Base-by-base conservation (phyloP, 2,797 vertebrate genomes). In the Tangara arthus region DNA sequence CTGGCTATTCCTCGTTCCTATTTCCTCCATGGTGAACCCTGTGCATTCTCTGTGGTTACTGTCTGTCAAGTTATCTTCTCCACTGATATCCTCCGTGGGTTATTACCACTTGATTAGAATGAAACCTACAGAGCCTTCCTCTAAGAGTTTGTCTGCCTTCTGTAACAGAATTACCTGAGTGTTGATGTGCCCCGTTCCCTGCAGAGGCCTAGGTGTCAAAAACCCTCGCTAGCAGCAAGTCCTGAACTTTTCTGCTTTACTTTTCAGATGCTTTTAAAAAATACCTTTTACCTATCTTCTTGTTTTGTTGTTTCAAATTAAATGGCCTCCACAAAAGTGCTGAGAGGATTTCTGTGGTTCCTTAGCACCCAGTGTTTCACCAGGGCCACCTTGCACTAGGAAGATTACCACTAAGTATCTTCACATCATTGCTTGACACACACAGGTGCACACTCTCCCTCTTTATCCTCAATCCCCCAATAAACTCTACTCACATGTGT, bases 281-380 rank as follows among this genome's bases (percentile, higher is more conserved):
- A 63, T 13, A 35, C 6, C 4, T 72, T 72, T 61, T 7, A 59
- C 3, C 2, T 20, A 52, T 63, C 3, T 49, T 35, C 30, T 39
- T 2, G 0, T 16, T 75, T 56, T 26, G 26, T 21, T 46, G 13
- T 10, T 59, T 70, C 50, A 46, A 71, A 56, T 8, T 20, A 52
- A 77, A 80, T 28, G 8, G 3, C 11, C 16, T 44, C 28, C 6
- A 7, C 17, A 46, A 50, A 0, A 60, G 8, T 2, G 2, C 21
- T 47, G 32, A 13, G 15, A 6, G 8, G 19, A 21, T 50, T 72
- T 63, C 19, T 76, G 47, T 17, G 2, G 9, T n/a, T 87, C n/a
- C 39, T 77, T 34, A 8, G 6, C 4, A n/a, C 11, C 3, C 26
- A n/a, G 19, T 7, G 72, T 82, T 71, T 76, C 24, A 85, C 12